Base-by-base conservation (phyloP, 2,797 vertebrate species). In the Austrolebias charrua region DNA sequence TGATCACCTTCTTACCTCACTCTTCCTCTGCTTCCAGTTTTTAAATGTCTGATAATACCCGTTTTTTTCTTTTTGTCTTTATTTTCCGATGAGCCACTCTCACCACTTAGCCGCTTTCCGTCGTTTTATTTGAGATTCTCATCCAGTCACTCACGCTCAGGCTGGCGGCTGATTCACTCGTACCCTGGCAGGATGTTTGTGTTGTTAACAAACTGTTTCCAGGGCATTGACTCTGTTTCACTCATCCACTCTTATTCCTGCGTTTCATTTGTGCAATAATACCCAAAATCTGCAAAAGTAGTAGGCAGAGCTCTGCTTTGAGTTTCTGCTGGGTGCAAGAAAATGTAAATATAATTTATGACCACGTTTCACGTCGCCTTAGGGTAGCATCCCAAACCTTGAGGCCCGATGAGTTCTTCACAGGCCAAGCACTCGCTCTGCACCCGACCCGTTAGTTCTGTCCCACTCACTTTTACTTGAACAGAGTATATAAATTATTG, bases 291-390 rank as follows among this genome's bases (percentile, higher is more conserved):
- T 4, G 1, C 5, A 33, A 60, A 63, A 68, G 65, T 49, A 76
- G 28, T 5, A 73, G n/a, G 55, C 55, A 47, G 65, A 4, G 31
- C 56, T 55, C 48, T 52, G 33, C 38, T 53, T 20, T 2, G 44
- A 63, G 56, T 63, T 79, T 44, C 24, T 46, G 18, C 58, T 82
- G 1, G 68, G 72, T 58, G 46, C 65, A 71, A 60, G 18, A 62
- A 62, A 29, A 66, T 89, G 88, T 88, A 88, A 80, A 85, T 83
- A 86, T 81, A 78, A 88, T 89, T 90, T 88, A 87, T 86, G 76
- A 63, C 40, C 16, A 63, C 51, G 69, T 81, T 63, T 55, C 46
- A 53, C 54, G 50, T 62, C 68, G 60, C 75, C 63, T 72, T 47
- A 33, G 24, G 24, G 24, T 2, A 24, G 75, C 60, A 59, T 71